Evolutionary conservation across 1,140 invertebrate species (phyloP), one percentile per base, ranked within the genome.

Genomic region (Antheraea pernyi): DNA sequence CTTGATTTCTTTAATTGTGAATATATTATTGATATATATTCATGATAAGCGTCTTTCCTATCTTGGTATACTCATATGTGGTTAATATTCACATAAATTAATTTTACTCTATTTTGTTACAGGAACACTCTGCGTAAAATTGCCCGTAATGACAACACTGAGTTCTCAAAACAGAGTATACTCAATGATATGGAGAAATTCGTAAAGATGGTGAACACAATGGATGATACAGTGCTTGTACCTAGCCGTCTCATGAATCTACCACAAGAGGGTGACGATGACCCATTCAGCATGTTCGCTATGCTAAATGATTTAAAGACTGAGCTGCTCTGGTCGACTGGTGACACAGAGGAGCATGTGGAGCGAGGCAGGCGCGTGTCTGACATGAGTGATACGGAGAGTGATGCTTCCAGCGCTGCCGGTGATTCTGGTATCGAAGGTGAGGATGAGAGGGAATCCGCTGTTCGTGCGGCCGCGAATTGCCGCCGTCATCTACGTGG

Each of bases 151-250:
- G 96, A 97, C 79, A 95, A 96, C 82, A 94, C 95, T 18, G 96
- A 96, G 86, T 97, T 96, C 88, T 97, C 97, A 61, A 96, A 97
- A 78, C 96, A 97, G 78, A 97, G 97, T 88, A 95, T 98, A 71
- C 93, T 98, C 73, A 96, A 97, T 81, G 96, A 96, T 69, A 98
- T 98, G 96, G 97, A 98, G 83, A 96, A 95, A 80, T 98, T 98
- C 85, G 97, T 98, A 11, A 95, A 96, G 87, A 96, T 96, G 69
- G 97, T 98, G 16, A 97, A 95, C 85, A 95, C 96, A 74, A 98
- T 98, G 97, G 96, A 98, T 80, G 96, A 98, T 76, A 98, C 97
- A 0, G 97, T 98, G 72, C 89, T 98, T 72, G 96, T 98, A 69
- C 97, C 97, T 71, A 97, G 96, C 80, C 94, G 97, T 36, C 93